phyloP scores from a whole-genome alignment of 2,113 vertebrate genomes.

The Xiphorhynchus elegans region DNA sequence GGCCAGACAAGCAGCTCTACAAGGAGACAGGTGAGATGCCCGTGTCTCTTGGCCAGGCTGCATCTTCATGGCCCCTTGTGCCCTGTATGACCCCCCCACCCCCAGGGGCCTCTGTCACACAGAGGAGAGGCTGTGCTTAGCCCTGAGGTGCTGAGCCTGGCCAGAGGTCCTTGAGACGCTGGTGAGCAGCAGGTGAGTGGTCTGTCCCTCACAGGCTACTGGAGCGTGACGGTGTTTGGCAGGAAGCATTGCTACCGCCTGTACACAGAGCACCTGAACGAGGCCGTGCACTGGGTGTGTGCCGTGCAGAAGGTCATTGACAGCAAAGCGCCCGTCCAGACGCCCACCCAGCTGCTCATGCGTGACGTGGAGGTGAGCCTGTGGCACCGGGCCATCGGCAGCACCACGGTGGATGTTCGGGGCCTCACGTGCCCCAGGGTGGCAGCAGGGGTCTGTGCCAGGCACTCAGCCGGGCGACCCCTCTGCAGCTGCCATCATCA shows the following conservation, averaged over 20 bases:
- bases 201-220: constrained; percentile 80
- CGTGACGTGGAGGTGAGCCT: constrained; percentile 87
- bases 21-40: constrained; percentile 89
- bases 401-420: accelerated
- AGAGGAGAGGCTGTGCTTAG: not conserved
- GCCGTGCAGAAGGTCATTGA: constrained; percentile 92
- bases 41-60: accelerated
- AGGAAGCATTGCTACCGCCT: constrained; percentile 91
- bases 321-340: constrained; percentile 91
- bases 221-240: constrained; percentile 92
- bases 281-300: constrained; percentile 91
- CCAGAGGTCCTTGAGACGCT: no score
- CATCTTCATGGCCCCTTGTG: accelerated
- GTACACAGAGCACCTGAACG: constrained; percentile 90
- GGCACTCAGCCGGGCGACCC: accelerated
- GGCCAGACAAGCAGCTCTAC: constrained; percentile 91
- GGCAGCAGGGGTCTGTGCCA: not conserved
- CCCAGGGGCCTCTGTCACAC: accelerated
- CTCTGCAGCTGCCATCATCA: not conserved
- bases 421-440: accelerated
- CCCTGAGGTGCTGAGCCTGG: not conserved
- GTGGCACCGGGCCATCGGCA: accelerated
- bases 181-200: not conserved
- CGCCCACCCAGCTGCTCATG: constrained; percentile 94
- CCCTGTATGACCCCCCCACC: not conserved